Evolutionary conservation across 1,140 invertebrate genomes (phyloP).

Genomic region (Tigriopus japonicus): DNA sequence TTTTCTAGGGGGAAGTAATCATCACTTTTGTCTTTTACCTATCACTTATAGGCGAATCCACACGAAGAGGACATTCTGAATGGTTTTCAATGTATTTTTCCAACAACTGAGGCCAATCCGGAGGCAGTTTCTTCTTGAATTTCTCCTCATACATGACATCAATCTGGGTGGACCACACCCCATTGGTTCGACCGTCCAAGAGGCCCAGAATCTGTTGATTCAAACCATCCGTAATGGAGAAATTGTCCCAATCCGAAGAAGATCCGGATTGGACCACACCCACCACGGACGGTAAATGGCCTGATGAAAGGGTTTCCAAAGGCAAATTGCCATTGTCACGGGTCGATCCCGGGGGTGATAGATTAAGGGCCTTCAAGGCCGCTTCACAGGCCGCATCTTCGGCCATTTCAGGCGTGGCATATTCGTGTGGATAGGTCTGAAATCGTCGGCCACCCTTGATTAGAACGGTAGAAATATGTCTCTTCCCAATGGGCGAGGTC

Average conservation of each 20-base stretch:
- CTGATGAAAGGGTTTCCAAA: background rate
- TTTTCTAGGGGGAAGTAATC: no score
- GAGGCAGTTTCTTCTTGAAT: constrained; percentile 33
- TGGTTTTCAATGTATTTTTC: no score
- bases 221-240: background rate
- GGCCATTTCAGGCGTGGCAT: constrained; percentile 29
- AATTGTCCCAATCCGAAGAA: background rate
- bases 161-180: constrained; percentile 26
- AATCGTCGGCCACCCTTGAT: constrained; percentile 28
- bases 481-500: constrained; percentile 4
- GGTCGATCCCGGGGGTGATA: constrained; percentile 21
- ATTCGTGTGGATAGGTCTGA: constrained; percentile 37
- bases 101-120: constrained; percentile 28
- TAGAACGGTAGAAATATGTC: background rate
- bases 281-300: background rate
- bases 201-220: constrained; percentile 27
- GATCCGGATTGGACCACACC: constrained; percentile 20
- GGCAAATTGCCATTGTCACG: constrained; percentile 20
- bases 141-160: constrained; percentile 27
- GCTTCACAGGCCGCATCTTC: constrained; percentile 31
- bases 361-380: constrained; percentile 28
- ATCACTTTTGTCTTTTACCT: no score
- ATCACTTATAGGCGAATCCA: no score
- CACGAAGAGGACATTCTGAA: no score
- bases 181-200: constrained; percentile 30